These are phyloP conservation scores for Temnothorax rugatulus DNA, from an alignment of 2,888 invertebrate genomes.

Conservation along the genomic window DNA sequence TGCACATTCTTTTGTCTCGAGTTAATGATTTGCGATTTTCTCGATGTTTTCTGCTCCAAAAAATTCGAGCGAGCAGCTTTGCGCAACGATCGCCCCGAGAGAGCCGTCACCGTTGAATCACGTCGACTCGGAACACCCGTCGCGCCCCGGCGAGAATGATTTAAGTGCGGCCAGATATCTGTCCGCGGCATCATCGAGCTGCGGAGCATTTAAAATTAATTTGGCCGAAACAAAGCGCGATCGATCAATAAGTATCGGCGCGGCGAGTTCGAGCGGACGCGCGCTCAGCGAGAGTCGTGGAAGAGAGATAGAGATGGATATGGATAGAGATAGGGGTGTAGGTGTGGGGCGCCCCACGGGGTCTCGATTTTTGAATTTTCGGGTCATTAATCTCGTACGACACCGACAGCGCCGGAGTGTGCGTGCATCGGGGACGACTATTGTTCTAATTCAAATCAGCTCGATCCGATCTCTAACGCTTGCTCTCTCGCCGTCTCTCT, in stretches of 20 bases:
- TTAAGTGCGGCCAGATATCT: slow-evolving; percentile 69
- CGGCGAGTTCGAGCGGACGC: slow-evolving; percentile 66
- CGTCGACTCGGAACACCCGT: slow-evolving; percentile 68
- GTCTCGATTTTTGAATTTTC: slow-evolving; percentile 81
- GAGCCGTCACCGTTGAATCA: slow-evolving; percentile 54
- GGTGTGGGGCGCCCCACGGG: slow-evolving; percentile 79
- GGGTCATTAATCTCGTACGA: slow-evolving; percentile 81
- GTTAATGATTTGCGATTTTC: slow-evolving; percentile 1
- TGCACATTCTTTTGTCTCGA: neutral
- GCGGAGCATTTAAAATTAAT: slow-evolving; percentile 78
- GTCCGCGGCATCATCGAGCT: slow-evolving; percentile 68
- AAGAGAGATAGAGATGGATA: slow-evolving; percentile 18
- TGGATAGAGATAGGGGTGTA: slow-evolving; percentile 58
- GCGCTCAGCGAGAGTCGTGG: slow-evolving; percentile 51
- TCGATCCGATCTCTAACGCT: slow-evolving; percentile 76
- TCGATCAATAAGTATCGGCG: slow-evolving; percentile 79
- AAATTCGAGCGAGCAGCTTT: slow-evolving; percentile 13
- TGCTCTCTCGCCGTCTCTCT: slow-evolving; percentile 40
- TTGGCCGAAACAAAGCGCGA: slow-evolving; percentile 78
- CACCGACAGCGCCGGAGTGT: slow-evolving; percentile 75
- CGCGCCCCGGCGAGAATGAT: slow-evolving; percentile 71
- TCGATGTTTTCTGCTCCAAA: slow-evolving; percentile 12
- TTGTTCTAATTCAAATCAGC: slow-evolving; percentile 82
- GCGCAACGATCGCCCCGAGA: slow-evolving; percentile 47
- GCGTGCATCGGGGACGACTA: slow-evolving; percentile 75